Percentiles rank a stretch among this genome's conserved stretches.
These are phyloP conservation scores for Hipparchia sbordonii DNA, from an alignment of 2,888 invertebrate species.

Conservation along the genomic window DNA sequence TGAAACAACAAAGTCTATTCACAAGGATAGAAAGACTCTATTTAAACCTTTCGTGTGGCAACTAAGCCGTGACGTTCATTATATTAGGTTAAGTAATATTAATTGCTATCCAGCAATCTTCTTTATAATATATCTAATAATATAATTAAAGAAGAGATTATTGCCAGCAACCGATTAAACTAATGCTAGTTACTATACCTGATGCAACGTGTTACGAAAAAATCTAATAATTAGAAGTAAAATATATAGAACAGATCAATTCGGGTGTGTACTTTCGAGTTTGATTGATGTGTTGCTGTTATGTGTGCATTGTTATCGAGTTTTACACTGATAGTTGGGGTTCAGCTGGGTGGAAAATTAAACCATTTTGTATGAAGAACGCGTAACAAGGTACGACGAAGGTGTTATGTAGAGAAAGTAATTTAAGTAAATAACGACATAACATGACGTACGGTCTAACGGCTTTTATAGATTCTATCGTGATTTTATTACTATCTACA, in stretches of 20 bases:
- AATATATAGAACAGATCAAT: conserved; percentile 50
- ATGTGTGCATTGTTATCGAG: conserved; percentile 37
- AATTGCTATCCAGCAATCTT: conserved; percentile 64
- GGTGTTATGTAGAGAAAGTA: conserved; percentile 22
- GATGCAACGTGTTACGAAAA: conserved; percentile 65
- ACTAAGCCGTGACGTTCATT: conserved; percentile 64
- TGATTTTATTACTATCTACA: not conserved
- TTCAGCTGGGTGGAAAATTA: conserved; percentile 29
- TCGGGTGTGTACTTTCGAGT: conserved; percentile 44
- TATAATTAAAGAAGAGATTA: conserved; percentile 62
- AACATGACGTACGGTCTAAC: conserved; percentile 1
- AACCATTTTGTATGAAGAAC: conserved; percentile 21
- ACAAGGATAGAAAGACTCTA: conserved; percentile 18
- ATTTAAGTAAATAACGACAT: conserved; percentile 17
- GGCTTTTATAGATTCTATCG: conserved; percentile 3
- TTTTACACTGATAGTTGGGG: conserved; percentile 27
- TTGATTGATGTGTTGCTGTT: conserved; percentile 49
- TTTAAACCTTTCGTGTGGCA: conserved; percentile 39
- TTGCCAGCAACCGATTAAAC: conserved; percentile 53
- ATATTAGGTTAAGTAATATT: conserved; percentile 73
- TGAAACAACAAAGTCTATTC: conserved; percentile 17
- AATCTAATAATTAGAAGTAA: conserved; percentile 53
- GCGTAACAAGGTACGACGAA: conserved; percentile 6
- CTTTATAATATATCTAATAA: conserved; percentile 16
- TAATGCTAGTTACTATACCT: conserved; percentile 52